Evolutionary conservation across 1,140 invertebrate genomes (phyloP), one percentile per base, ranked within the genome.

Genomic region (Drosophila nasuta): DNA sequence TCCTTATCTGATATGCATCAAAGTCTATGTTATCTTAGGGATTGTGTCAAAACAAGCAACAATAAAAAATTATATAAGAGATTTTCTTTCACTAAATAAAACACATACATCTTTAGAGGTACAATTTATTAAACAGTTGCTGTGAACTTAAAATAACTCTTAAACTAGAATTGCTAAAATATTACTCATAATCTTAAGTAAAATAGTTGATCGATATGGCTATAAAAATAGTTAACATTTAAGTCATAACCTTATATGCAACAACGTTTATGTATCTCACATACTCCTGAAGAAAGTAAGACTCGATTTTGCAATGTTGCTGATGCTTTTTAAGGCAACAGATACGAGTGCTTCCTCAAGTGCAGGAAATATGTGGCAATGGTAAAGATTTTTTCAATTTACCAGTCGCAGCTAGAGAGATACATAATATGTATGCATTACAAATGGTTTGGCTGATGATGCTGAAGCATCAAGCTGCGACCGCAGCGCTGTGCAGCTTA

Each of bases 401-500:
- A 33, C 15, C 28, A 15, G 41, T 49, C 20, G 20, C 7, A 45
- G 58, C 45, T 45, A 45, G 17, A n/a, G 6, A 35, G 54, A 46
- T 66, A 62, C 33, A 46, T 54, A 71, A 59, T 71, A 59, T 52
- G 30, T 59, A 46, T 72, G 38, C 51, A 43, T 28, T 56, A 54
- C 33, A 49, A 54, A 57, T 38, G 64, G 68, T 60, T 38, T 38
- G 35, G 6, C 10, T 8, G 35, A 8, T 38, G 35, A 10, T 10
- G 6, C 7, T 38, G 35, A 33, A 33, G 69, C 64, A 64, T 77
- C 73, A 65, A 69, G 41, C 51, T 51, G 63, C 51, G 51, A 41
- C 67, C 60, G 73, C 66, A 77, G 71, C 75, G 73, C 58, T 74
- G 71, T 25, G 73, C 66, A 74, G 71, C 75, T 80, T 69, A 69